Conservation (phyloP, 2,113 vertebrate genomes). For the Notothenia coriiceps region DNA sequence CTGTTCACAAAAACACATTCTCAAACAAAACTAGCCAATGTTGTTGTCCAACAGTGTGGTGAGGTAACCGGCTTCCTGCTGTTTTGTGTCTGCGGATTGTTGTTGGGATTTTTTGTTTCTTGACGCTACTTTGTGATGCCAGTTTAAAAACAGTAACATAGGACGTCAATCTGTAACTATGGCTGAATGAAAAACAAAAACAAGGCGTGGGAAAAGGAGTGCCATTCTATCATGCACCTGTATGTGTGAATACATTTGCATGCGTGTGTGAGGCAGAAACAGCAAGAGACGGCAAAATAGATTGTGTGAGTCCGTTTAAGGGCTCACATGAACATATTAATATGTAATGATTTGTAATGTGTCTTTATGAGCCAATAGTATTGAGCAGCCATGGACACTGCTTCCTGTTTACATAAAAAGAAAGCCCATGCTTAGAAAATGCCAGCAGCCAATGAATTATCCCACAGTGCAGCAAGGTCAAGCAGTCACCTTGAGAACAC, state of each 20-base stretch:
- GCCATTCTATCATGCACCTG: background rate
- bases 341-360: conserved; percentile 25
- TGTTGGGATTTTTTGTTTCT: conserved; percentile 11
- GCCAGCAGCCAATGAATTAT: conserved; percentile 62
- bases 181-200: conserved; percentile 17
- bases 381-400: conserved; percentile 43
- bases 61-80: conserved; percentile 32
- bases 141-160: conserved; percentile 3
- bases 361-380: conserved; percentile 28
- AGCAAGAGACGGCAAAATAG: background rate
- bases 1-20: conserved; percentile 37
- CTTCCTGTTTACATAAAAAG: conserved; percentile 63
- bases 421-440: conserved; percentile 61
- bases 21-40: background rate
- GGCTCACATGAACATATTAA: conserved; percentile 35
- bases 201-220: background rate
- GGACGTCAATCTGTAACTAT: background rate
- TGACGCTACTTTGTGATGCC: background rate
- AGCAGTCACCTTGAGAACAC: conserved; percentile 38
- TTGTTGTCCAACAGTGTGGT: conserved; percentile 26
- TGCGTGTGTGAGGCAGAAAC: background rate
- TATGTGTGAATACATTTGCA: conserved; percentile 14
- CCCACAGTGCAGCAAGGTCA: conserved; percentile 55
- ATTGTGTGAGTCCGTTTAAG: conserved; percentile 6
- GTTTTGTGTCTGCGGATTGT: conserved; percentile 32